Evolutionary conservation across 2,888 invertebrate genomes (phyloP).

Genomic region (Augochlorella aurata): DNA sequence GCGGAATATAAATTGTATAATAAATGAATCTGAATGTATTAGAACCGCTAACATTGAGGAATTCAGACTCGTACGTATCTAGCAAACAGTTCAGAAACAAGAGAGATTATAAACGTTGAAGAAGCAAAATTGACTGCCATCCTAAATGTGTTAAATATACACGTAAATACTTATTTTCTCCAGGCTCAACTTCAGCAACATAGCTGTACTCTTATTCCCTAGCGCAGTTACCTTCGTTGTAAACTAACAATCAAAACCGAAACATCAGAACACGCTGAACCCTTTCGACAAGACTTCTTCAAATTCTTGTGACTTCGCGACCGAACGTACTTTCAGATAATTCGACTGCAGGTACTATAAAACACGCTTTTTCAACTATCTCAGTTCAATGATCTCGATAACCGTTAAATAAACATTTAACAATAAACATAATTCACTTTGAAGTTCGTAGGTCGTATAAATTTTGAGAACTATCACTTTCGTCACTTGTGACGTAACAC

Average conservation of each 20-base stretch:
- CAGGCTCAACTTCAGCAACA: conserved; percentile 64
- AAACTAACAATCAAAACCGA: conserved; percentile 51
- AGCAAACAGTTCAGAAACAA: background rate
- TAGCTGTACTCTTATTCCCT: conserved; percentile 24
- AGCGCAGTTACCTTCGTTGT: conserved; percentile 39
- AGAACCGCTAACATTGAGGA: background rate
- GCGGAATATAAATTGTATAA: background rate
- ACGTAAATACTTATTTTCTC: conserved; percentile 48
- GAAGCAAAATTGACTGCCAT: background rate
- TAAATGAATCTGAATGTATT: background rate
- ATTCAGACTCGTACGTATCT: background rate
- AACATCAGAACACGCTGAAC: conserved; percentile 33
- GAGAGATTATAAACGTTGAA: background rate
- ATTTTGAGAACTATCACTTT: conserved; percentile 38
- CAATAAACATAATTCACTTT: conserved; percentile 33
- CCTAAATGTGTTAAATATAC: conserved; percentile 28
- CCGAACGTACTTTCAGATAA: conserved; percentile 28
- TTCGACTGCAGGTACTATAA: conserved; percentile 34
- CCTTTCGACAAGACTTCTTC: conserved; percentile 21
- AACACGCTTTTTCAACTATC: conserved; percentile 14
- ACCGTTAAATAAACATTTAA: conserved; percentile 52
- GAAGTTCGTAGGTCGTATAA: conserved; percentile 25
- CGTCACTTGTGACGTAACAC: conserved; percentile 16
- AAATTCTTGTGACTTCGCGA: conserved; percentile 14
- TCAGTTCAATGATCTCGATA: conserved; percentile 16